Percentiles rank a stretch among this genome's conserved stretches.
phyloP scores from a whole-genome alignment of 2,797 vertebrate species.

The Sebastes hubbsi region DNA sequence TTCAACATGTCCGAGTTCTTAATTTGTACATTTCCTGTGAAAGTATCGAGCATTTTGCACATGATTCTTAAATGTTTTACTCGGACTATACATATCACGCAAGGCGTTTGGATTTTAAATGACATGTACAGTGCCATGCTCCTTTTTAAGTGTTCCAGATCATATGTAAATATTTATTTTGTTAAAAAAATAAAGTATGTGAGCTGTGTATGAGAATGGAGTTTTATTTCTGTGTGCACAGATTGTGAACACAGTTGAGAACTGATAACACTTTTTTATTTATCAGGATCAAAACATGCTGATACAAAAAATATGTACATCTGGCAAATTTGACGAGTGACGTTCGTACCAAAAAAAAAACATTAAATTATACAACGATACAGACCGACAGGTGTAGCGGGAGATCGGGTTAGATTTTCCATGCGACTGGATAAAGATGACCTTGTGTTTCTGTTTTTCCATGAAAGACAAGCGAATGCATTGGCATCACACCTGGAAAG shows the following conservation, averaged over 20 bases:
- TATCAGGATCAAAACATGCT: slow-evolving; percentile 62
- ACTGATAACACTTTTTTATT: slow-evolving; percentile 66
- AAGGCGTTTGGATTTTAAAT: slow-evolving; percentile 21
- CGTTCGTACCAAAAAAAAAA: slow-evolving; percentile 69
- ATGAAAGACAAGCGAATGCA: slow-evolving; percentile 31
- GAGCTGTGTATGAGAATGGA: slow-evolving; percentile 27
- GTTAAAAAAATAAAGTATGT: slow-evolving; percentile 75
- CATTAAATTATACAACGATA: slow-evolving; percentile 29
- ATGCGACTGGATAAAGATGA: background rate
- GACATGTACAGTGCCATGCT: slow-evolving; percentile 55
- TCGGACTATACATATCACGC: slow-evolving; percentile 23
- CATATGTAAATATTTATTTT: slow-evolving; percentile 83
- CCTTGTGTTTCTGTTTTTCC: background rate
- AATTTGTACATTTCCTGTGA: slow-evolving; percentile 39
- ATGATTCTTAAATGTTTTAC: slow-evolving; percentile 26
- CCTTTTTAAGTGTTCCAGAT: slow-evolving; percentile 68
- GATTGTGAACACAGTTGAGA: background rate
- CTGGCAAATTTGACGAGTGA: slow-evolving; percentile 54
- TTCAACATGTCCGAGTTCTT: slow-evolving; percentile 32
- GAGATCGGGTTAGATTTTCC: background rate
- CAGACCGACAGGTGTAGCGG: slow-evolving; percentile 6
- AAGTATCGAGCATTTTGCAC: slow-evolving; percentile 58
- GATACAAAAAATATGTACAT: slow-evolving; percentile 79
- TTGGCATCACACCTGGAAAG: slow-evolving; percentile 54
- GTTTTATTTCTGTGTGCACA: background rate